Conservation (phyloP, 2,113 vertebrate species). For the Toxostoma redivivum region DNA sequence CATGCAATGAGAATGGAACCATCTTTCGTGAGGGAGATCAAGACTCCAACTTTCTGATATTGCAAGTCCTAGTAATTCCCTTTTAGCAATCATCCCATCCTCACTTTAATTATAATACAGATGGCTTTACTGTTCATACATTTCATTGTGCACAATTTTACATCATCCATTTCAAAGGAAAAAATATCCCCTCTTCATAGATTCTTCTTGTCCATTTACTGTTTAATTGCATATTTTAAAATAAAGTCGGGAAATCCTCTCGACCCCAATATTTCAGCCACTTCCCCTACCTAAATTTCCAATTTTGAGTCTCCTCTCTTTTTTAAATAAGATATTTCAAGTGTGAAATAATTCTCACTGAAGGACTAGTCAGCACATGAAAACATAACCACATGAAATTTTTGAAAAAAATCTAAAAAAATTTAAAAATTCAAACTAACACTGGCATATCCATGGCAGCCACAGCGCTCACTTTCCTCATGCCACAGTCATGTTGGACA, state of each 20-base stretch:
- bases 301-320: background rate
- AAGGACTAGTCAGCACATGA: background rate
- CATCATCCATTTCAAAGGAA: background rate
- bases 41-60: background rate
- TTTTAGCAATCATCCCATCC: background rate
- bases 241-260: background rate
- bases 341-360: background rate
- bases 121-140: background rate
- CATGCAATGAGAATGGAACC: background rate
- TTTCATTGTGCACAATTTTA: background rate
- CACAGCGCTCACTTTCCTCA: background rate
- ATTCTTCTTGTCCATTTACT: background rate
- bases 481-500: background rate
- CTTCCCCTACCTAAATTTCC: background rate
- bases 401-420: background rate
- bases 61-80: background rate
- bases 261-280: background rate
- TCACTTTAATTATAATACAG: background rate
- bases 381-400: background rate
- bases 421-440: background rate
- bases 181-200: background rate
- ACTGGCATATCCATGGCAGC: background rate
- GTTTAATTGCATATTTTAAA: background rate
- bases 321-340: background rate
- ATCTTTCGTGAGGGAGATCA: background rate